These are phyloP conservation scores for Chrysoperla carnea DNA, from an alignment of 1,140 invertebrate species.

Conservation along the genomic window DNA sequence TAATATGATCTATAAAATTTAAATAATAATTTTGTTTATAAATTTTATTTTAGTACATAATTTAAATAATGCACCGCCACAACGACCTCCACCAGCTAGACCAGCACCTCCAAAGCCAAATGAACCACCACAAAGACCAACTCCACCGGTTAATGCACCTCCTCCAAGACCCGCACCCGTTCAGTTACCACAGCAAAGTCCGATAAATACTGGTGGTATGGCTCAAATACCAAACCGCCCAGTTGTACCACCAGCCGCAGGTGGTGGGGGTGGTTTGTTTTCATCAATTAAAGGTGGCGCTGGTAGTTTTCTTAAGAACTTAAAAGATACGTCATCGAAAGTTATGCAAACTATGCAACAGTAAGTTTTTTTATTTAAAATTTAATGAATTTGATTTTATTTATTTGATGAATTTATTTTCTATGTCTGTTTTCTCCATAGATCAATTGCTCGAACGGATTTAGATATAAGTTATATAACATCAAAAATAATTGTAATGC, in stretches of 20 bases:
- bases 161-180: slow-evolving; percentile 14
- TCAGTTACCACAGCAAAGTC: slow-evolving; percentile 8
- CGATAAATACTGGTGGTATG: not conserved
- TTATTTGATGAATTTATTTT: not conserved
- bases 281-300: slow-evolving; percentile 69
- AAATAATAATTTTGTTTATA: too few relatives aligned
- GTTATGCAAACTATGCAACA: slow-evolving; percentile 93
- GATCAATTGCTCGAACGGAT: slow-evolving; percentile 72
- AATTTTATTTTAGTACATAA: not conserved
- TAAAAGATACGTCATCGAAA: slow-evolving; percentile 91
- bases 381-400: not conserved
- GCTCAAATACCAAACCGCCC: not conserved
- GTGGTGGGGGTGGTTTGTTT: slow-evolving; percentile 40
- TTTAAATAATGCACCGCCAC: not conserved
- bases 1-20: too few relatives aligned
- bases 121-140: slow-evolving; percentile 16
- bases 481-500: slow-evolving; percentile 77
- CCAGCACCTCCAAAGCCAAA: slow-evolving; percentile 11
- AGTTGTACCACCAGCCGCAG: not conserved
- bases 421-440: slow-evolving; percentile 23
- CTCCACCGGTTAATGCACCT: slow-evolving; percentile 8
- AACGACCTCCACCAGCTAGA: slow-evolving; percentile 5
- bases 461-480: slow-evolving; percentile 84
- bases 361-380: slow-evolving; percentile 32
- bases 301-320: slow-evolving; percentile 76